These are phyloP conservation scores for Lasioglossum vierecki DNA, from an alignment of 2,888 invertebrate genomes.

Conservation along the genomic window DNA sequence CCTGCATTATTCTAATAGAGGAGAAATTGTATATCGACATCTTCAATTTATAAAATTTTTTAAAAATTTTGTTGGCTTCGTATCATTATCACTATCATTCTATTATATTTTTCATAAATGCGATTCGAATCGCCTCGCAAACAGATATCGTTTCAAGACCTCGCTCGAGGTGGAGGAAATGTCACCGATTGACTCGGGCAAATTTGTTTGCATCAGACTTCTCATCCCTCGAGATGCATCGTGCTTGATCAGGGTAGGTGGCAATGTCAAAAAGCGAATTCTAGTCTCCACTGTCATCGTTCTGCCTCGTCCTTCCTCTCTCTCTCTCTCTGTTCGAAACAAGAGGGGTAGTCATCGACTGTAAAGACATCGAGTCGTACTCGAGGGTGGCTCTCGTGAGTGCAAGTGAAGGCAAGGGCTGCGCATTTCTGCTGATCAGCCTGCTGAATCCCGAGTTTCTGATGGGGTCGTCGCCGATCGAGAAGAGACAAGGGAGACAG, in stretches of 20 bases:
- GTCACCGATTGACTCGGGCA: neutral
- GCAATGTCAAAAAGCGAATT: constrained; percentile 37
- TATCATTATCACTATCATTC: too few relatives aligned
- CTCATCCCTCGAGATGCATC: neutral
- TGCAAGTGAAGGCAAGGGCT: constrained; percentile 70
- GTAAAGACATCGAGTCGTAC: constrained; percentile 65
- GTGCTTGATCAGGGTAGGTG: neutral
- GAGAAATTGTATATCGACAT: too few relatives aligned
- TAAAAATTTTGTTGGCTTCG: too few relatives aligned
- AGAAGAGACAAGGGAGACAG: constrained; percentile 65
- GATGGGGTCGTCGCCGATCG: constrained; percentile 69
- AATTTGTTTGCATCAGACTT: neutral
- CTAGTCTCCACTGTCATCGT: constrained; percentile 35
- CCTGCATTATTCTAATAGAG: too few relatives aligned
- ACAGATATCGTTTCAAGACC: neutral
- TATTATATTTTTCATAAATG: too few relatives aligned
- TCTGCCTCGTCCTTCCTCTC: neutral
- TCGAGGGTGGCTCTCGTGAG: constrained; percentile 65
- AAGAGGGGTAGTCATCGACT: constrained; percentile 58
- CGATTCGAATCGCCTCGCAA: neutral
- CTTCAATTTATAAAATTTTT: too few relatives aligned
- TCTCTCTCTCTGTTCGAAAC: constrained; percentile 10
- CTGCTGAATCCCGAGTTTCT: constrained; percentile 79
- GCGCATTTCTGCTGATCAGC: constrained; percentile 81
- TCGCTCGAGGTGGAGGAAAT: neutral